Conservation (phyloP, 2,797 vertebrate species). For the Cyclopterus lumpus region DNA sequence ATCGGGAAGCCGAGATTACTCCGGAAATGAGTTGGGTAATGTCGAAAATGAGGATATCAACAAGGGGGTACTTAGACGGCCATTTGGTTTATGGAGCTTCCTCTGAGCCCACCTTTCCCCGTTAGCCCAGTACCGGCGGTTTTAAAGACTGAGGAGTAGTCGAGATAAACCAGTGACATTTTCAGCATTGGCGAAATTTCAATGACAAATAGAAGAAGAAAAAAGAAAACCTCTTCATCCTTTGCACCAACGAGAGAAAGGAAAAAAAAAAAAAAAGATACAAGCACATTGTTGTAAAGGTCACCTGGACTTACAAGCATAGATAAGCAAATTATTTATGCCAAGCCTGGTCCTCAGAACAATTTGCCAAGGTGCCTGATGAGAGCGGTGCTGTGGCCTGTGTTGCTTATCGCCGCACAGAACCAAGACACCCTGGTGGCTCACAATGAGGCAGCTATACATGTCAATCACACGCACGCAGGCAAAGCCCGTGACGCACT, state of each 20-base stretch:
- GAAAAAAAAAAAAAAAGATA: constrained; percentile 44
- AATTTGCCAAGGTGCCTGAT: constrained; percentile 56
- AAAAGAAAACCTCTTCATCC: constrained; percentile 67
- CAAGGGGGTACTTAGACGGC: constrained; percentile 64
- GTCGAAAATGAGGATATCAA: constrained; percentile 67
- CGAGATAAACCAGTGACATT: constrained; percentile 78
- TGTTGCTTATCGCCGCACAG: constrained; percentile 48
- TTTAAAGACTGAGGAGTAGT: constrained; percentile 47
- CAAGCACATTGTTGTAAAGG: constrained; percentile 82
- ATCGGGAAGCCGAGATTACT: constrained; percentile 62
- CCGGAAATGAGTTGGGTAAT: constrained; percentile 71
- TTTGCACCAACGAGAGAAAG: constrained; percentile 48
- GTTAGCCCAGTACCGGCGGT: constrained; percentile 36
- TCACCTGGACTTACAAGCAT: constrained; percentile 81
- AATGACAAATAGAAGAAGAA: constrained; percentile 56
- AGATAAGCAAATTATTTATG: constrained; percentile 85
- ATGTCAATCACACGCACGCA: constrained; percentile 76
- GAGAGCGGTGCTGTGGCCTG: constrained; percentile 53
- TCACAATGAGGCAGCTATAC: constrained; percentile 67
- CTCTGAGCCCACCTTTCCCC: constrained; percentile 41
- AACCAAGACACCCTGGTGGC: constrained; percentile 30
- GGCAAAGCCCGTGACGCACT: constrained; percentile 53
- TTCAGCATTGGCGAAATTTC: constrained; percentile 70
- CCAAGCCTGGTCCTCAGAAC: constrained; percentile 56
- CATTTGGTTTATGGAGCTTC: constrained; percentile 56